Conservation (phyloP, 2,888 invertebrate species). For the Stenichneumon culpator region DNA sequence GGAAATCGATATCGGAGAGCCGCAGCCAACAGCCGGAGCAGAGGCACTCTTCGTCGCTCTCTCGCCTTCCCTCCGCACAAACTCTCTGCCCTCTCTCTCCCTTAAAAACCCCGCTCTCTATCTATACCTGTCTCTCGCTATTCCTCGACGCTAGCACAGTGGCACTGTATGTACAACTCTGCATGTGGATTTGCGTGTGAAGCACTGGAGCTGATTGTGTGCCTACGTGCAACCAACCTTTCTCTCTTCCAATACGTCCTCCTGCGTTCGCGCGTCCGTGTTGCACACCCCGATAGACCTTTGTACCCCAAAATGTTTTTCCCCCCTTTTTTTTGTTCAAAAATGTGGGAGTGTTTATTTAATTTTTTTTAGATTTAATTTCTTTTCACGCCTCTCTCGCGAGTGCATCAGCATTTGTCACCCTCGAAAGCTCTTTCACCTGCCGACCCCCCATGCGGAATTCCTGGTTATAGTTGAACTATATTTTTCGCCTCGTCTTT, state of each 20-base stretch:
- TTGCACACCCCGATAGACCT: constrained; percentile 45
- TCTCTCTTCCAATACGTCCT: constrained; percentile 56
- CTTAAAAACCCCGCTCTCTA: constrained; percentile 61
- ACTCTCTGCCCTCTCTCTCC: constrained; percentile 61
- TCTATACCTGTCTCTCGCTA: constrained; percentile 50
- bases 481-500: background rate
- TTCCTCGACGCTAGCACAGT: constrained; percentile 46
- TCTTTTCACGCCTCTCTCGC: background rate
- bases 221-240: constrained; percentile 58
- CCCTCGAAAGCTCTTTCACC: constrained; percentile 33
- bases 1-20: constrained; percentile 84
- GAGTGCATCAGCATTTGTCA: constrained; percentile 41
- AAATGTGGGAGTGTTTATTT: background rate
- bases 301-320: constrained; percentile 60
- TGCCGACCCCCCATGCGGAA: background rate
- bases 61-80: constrained; percentile 46
- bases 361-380: background rate
- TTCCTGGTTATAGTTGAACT: background rate
- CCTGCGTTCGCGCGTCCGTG: constrained; percentile 55
- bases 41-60: constrained; percentile 76
- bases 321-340: background rate
- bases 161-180: constrained; percentile 15
- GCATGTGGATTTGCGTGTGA: constrained; percentile 61
- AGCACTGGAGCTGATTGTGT: constrained; percentile 64
- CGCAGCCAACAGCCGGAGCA: constrained; percentile 76